Evolutionary conservation across 2,888 invertebrate species (phyloP).

Genomic region (Tipula helvola): DNA sequence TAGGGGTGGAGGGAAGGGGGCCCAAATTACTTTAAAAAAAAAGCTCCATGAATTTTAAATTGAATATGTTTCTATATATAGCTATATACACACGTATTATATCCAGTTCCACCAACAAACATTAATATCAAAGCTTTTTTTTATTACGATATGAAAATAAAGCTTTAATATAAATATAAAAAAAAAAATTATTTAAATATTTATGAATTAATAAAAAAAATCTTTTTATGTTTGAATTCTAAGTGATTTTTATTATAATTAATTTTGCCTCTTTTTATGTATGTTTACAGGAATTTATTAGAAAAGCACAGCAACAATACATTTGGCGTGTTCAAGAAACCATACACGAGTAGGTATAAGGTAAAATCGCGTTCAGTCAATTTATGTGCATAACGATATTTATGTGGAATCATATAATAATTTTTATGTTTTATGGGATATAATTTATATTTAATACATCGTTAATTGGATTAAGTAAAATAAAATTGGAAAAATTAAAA

Average conservation of each 20-base stretch:
- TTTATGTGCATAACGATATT: not conserved
- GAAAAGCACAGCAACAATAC: not conserved
- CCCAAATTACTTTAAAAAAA: not conserved
- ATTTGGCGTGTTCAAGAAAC: not conserved
- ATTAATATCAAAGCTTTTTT: not conserved
- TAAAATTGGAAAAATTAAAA: not conserved
- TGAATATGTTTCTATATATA: not conserved
- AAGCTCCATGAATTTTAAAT: not conserved
- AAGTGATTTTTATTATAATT: not conserved
- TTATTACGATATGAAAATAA: not conserved
- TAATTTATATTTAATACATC: not conserved
- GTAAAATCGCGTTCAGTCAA: not conserved
- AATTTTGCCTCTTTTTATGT: not conserved
- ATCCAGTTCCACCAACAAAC: not conserved
- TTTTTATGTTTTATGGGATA: not conserved
- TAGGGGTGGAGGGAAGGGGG: not conserved
- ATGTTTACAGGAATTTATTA: not conserved
- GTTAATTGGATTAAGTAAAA: not conserved
- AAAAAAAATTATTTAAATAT: not conserved
- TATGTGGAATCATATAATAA: not conserved
- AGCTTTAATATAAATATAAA: not conserved
- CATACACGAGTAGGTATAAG: not conserved
- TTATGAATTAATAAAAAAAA: not conserved
- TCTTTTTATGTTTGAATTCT: not conserved
- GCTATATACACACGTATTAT: not conserved